These are phyloP conservation scores for Trachelus tabidus DNA, from an alignment of 2,888 invertebrate species.

Conservation along the genomic window DNA sequence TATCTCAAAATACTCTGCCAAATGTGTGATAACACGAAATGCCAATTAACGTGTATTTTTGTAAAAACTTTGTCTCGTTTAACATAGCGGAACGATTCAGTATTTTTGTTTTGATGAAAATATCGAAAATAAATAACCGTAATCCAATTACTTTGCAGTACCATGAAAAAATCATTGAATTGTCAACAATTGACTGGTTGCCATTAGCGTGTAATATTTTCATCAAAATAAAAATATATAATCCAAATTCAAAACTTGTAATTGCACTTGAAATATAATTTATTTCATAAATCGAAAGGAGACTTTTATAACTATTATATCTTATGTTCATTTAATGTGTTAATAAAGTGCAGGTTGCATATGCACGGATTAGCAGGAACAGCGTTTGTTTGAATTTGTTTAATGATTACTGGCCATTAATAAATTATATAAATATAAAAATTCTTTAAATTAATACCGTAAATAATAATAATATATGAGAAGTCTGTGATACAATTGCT, in stretches of 20 bases:
- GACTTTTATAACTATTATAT: background rate
- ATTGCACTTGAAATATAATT: too few species aligned
- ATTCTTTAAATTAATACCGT: background rate
- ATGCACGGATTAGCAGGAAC: background rate
- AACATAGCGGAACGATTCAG: background rate
- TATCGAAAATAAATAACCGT: background rate
- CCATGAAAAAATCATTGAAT: too few species aligned
- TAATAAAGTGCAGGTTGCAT: background rate
- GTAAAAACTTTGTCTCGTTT: background rate
- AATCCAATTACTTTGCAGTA: too few species aligned
- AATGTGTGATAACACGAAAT: conserved; percentile 18
- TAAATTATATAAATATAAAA: background rate
- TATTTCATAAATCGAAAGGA: too few species aligned
- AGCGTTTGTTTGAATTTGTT: background rate
- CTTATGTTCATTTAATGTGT: background rate
- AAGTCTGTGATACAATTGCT: background rate
- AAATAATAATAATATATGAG: background rate
- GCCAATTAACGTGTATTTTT: too few species aligned
- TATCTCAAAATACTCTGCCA: conserved; percentile 50
- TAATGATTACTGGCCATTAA: background rate
- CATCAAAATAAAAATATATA: too few species aligned
- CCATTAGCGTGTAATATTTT: too few species aligned
- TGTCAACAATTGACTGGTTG: too few species aligned
- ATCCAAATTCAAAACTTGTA: too few species aligned
- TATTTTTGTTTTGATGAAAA: background rate